A percentile compares a stretch with the other conserved stretches of the same genome.
These are phyloP conservation scores for Centroberyx gerrardi DNA, from an alignment of 2,797 vertebrate species.

Conservation along the genomic window DNA sequence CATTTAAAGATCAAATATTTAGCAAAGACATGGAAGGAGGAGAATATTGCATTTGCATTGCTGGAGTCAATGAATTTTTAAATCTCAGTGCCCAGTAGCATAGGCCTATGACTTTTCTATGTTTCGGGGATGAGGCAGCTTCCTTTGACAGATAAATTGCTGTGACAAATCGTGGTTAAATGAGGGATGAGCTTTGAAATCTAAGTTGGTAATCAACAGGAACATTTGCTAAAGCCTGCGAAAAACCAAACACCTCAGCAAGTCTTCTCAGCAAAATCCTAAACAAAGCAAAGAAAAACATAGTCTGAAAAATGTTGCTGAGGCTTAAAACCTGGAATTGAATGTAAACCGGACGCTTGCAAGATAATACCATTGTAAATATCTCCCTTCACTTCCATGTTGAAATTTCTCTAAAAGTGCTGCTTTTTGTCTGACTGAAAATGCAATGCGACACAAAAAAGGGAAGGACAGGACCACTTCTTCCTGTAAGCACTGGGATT, in stretches of 20 bases:
- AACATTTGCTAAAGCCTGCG: slow-evolving; percentile 37
- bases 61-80: too few species aligned
- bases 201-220: slow-evolving; percentile 21
- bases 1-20: slow-evolving; percentile 24
- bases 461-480: too few species aligned
- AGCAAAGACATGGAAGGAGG: too few species aligned
- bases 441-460: slow-evolving; percentile 17
- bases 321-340: slow-evolving; percentile 25
- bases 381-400: slow-evolving; percentile 17
- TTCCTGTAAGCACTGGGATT: too few species aligned
- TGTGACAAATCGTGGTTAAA: background rate
- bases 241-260: slow-evolving; percentile 41
- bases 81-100: too few species aligned
- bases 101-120: too few species aligned
- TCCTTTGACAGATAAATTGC: background rate
- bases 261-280: slow-evolving; percentile 30
- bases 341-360: slow-evolving; percentile 40
- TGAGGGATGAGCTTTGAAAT: slow-evolving; percentile 40
- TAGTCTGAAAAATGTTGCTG: slow-evolving; percentile 4
- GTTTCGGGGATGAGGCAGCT: background rate
- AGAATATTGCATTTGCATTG: too few species aligned
- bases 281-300: slow-evolving; percentile 24
- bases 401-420: slow-evolving; percentile 8
- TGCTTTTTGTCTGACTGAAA: slow-evolving; percentile 34
- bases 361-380: slow-evolving; percentile 47